These are phyloP conservation scores for Taxidea taxus DNA, from an alignment of 2,113 vertebrate genomes.

Conservation along the genomic window DNA sequence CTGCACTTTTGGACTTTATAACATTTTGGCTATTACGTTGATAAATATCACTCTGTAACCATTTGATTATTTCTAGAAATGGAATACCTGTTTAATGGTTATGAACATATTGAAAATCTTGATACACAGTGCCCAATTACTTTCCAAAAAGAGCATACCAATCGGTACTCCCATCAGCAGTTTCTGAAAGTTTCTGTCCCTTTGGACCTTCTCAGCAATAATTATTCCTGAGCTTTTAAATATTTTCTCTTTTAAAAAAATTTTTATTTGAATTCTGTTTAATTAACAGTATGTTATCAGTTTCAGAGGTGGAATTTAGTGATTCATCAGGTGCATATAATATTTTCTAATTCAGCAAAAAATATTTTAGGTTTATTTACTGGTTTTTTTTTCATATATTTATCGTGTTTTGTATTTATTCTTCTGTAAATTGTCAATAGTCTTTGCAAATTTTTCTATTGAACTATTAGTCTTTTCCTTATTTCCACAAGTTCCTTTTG, in stretches of 20 bases:
- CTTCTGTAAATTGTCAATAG: not conserved
- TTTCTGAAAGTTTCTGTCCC: not conserved
- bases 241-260: not conserved
- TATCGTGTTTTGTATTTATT: not conserved
- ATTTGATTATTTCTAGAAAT: not conserved
- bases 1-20: not conserved
- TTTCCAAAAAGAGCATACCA: not conserved
- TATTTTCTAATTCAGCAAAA: not conserved
- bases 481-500: not conserved
- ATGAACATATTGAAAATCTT: not conserved
- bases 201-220: not conserved
- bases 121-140: not conserved
- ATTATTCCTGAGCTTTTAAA: not conserved
- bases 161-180: not conserved
- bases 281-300: not conserved
- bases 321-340: not conserved
- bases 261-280: not conserved
- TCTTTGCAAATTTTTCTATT: not conserved
- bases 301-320: not conserved
- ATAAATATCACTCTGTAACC: not conserved
- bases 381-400: not conserved
- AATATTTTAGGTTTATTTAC: not conserved
- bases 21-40: not conserved
- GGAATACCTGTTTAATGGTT: not conserved
- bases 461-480: not conserved